Base-by-base conservation (phyloP, 2,888 invertebrate genomes). In the Apotomis turbidana region DNA sequence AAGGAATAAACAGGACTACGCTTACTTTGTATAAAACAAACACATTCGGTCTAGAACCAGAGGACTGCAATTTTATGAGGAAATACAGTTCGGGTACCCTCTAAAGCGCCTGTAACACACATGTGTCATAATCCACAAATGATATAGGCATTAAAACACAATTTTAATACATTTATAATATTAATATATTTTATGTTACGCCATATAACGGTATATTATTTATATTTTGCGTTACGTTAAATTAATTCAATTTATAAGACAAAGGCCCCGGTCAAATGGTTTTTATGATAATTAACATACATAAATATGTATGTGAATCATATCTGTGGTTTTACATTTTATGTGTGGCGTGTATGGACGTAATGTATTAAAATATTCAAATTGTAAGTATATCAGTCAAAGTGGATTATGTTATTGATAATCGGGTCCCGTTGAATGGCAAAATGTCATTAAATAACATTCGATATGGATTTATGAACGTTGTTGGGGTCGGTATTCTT, bases 241-340 rank as follows among this genome's bases (percentile, higher is more conserved):
- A 71, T 71, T 66, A 49, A 71, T 71, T 66, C 66, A 66, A 66
- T 71, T 66, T 55, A 54, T 66, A 66, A 71, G 54, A 71, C 70
- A 71, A 71, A 71, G 66, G 46, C 70, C 63, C 13, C 51, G 58
- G 58, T 52, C 58, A 66, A 71, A 66, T 66, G 60, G 36, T 59
- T 60, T 62, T 49, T 71, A 71, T 71, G 64, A 60, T 71, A 70
- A 70, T 70, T 55, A 27, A 60, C 59, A n/a, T 13, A 66, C 70
- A 71, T 71, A 66, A 66, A 71, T 71, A 71, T 71, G 70, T 66
- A 70, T 70, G 70, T 70, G 64, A 70, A 66, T 70, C 70, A 70
- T 52, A 70, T 66, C 44, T 70, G 38, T 64, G 59, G 44, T 64
- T 59, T 58, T 57, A 41, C 51, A 46, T 64, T 68, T 59, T 59